Percentiles rank a stretch among this genome's conserved stretches.
These are phyloP conservation scores for Coluber constrictor DNA, from an alignment of 2,797 vertebrate species.

Conservation along the genomic window DNA sequence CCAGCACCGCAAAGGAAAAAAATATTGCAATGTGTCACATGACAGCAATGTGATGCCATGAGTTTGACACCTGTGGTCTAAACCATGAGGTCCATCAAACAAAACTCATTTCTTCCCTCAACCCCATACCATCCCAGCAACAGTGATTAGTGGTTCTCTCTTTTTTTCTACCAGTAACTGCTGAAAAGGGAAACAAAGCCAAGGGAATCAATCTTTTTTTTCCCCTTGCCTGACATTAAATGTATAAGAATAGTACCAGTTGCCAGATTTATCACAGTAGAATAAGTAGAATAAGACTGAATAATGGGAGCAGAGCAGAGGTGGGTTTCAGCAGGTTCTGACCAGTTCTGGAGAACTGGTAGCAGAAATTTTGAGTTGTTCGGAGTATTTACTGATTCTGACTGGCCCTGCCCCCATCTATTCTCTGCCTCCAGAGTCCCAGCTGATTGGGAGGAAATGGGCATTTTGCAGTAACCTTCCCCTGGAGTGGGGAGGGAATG, in stretches of 20 bases:
- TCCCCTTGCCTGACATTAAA: not conserved
- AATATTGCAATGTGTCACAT: fast-evolving
- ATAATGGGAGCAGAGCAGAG: not conserved
- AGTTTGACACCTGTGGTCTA: not conserved
- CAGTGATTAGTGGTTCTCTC: not conserved
- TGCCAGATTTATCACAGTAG: not conserved
- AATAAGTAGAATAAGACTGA: not conserved
- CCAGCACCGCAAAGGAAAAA: too few relatives aligned
- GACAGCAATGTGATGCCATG: too few relatives aligned
- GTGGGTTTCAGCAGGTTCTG: too few relatives aligned
- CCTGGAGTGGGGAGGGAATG: too few relatives aligned
- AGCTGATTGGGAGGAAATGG: too few relatives aligned
- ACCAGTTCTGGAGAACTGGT: too few relatives aligned
- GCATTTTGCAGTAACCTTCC: too few relatives aligned
- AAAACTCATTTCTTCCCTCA: not conserved
- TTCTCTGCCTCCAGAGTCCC: too few relatives aligned
- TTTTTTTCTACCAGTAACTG: not conserved
- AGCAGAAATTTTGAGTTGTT: too few relatives aligned
- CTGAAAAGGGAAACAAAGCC: not conserved
- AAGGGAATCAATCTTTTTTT: not conserved
- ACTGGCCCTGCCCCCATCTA: too few relatives aligned
- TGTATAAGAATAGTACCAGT: not conserved
- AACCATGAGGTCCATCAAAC: not conserved
- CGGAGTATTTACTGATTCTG: too few relatives aligned
- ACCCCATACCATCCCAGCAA: not conserved